Evolutionary conservation across 1,140 invertebrate species (phyloP).

Genomic region (Tetragonula clypearis): DNA sequence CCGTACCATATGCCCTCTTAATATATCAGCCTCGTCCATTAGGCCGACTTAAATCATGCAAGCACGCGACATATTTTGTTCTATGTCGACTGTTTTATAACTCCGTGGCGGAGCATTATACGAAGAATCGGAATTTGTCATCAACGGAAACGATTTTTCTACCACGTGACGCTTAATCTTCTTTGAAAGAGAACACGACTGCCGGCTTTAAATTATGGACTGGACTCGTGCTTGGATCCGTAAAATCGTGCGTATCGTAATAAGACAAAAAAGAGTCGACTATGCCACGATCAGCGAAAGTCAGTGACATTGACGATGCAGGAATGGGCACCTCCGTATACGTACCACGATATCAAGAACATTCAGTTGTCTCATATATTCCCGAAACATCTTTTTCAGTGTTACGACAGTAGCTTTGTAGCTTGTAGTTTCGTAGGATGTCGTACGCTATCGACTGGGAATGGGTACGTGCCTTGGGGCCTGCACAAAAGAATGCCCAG

Average conservation of each 20-base stretch:
- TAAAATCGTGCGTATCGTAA: neutral
- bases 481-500: conserved; percentile 74
- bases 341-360: conserved; percentile 3
- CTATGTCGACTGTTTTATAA: neutral
- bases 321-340: neutral
- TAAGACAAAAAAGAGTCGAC: neutral
- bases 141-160: neutral
- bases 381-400: conserved; percentile 47
- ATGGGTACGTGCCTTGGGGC: conserved; percentile 54
- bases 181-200: neutral
- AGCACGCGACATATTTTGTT: neutral
- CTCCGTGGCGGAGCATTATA: neutral
- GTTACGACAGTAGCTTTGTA: conserved; percentile 27
- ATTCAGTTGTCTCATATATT: conserved; percentile 34
- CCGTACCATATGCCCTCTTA: conserved; percentile 18
- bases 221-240: neutral
- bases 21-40: conserved; percentile 10
- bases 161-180: neutral
- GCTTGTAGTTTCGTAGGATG: conserved; percentile 49
- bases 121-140: neutral
- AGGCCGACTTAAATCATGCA: neutral
- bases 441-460: conserved; percentile 39
- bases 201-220: neutral
- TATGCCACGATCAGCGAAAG: neutral
- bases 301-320: neutral